Conservation (phyloP, 2,113 vertebrate species). For the Promerops cafer region DNA sequence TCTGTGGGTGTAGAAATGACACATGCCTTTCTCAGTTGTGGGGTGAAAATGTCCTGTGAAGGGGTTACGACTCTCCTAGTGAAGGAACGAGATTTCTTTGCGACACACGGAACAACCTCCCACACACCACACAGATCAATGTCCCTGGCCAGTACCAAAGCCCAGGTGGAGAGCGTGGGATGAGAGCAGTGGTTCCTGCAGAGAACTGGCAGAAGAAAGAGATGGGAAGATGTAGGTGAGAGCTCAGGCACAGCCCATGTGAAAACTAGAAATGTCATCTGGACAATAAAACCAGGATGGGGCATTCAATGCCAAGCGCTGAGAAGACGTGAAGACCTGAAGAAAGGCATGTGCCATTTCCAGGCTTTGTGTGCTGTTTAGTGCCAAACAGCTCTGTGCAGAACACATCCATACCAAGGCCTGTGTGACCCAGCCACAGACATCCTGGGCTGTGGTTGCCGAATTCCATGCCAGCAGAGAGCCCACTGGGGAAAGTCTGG, state of each 20-base stretch:
- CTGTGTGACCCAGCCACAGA: neutral
- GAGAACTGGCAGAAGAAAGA: neutral
- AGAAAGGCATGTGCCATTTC: rapidly evolving
- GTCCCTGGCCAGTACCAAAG: neutral
- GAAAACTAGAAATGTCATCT: neutral
- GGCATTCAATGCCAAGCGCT: neutral
- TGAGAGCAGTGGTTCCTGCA: neutral
- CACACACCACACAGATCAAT: neutral
- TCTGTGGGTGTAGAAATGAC: rapidly evolving
- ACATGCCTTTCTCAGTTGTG: neutral
- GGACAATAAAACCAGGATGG: neutral
- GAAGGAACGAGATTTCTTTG: neutral
- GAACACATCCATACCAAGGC: neutral
- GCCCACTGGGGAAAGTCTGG: neutral
- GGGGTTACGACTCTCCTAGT: rapidly evolving
- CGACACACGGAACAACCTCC: neutral
- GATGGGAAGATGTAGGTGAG: neutral
- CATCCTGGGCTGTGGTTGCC: neutral
- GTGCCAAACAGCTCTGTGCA: neutral
- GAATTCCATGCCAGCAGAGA: neutral
- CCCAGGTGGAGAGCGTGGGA: neutral
- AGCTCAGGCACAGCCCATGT: neutral
- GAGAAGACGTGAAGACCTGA: neutral
- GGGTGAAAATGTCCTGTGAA: neutral
- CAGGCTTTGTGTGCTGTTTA: neutral